Conservation (phyloP, 2,888 invertebrate species). For the Tanypteryx hageni region DNA sequence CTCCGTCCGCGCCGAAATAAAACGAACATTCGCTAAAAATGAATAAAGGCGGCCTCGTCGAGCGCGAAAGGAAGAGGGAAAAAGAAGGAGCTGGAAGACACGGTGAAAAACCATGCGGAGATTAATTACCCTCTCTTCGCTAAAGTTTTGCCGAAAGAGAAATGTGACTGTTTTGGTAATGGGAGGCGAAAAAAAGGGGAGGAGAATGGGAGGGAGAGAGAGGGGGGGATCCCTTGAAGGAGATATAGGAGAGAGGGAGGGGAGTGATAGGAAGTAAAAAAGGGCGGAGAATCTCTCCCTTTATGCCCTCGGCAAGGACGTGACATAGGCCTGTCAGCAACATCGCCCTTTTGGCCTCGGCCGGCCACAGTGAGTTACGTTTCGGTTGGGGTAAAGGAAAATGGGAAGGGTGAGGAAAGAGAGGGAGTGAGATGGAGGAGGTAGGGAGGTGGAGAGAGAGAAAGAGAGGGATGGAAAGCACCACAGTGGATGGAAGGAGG, state of each 20-base stretch:
- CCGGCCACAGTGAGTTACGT: slow-evolving; percentile 21
- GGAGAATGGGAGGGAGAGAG: not conserved
- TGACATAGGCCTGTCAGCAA: slow-evolving; percentile 19
- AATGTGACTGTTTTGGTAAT: not conserved
- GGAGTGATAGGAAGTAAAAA: not conserved
- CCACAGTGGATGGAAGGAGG: not conserved
- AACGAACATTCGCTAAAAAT: too few species aligned
- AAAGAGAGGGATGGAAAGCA: not conserved
- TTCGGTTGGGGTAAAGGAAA: slow-evolving; percentile 7
- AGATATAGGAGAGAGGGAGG: not conserved
- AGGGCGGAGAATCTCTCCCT: not conserved
- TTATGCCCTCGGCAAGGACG: slow-evolving; percentile 16
- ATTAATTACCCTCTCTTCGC: not conserved
- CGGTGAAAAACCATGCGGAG: not conserved
- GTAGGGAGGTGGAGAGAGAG: not conserved
- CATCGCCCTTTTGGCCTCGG: slow-evolving; percentile 15
- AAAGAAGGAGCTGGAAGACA: not conserved
- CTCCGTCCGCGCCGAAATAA: too few species aligned
- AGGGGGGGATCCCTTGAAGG: not conserved
- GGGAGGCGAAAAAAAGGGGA: not conserved
- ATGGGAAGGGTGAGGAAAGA: not conserved
- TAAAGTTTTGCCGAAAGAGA: slow-evolving; percentile 13
- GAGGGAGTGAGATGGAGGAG: not conserved
- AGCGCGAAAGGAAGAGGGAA: not conserved
- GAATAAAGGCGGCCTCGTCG: too few species aligned